Conservation (phyloP, 2,888 invertebrate species). For the Plagiodera versicolora region DNA sequence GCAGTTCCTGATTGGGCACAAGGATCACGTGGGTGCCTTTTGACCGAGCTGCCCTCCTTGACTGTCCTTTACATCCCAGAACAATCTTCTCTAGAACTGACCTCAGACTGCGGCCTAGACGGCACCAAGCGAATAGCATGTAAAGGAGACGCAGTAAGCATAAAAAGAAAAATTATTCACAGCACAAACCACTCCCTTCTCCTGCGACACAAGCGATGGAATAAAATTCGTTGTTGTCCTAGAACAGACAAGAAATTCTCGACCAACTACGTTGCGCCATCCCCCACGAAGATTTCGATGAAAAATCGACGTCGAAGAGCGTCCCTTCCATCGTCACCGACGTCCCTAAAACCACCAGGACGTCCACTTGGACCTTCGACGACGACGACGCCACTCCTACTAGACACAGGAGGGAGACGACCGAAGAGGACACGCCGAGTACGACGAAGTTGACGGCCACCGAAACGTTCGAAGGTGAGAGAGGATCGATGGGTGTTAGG, state of each 20-base stretch:
- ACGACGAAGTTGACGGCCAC: slow-evolving; percentile 29
- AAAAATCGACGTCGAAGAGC: slow-evolving; percentile 35
- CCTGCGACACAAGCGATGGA: no score
- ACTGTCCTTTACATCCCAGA: slow-evolving; percentile 77
- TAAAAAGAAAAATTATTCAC: no score
- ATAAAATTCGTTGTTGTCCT: slow-evolving; percentile 19
- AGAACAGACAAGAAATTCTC: slow-evolving; percentile 66
- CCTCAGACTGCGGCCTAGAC: slow-evolving; percentile 74
- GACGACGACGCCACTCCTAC: slow-evolving; percentile 51
- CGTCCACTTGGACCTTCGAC: slow-evolving; percentile 52
- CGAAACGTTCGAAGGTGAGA: slow-evolving; percentile 9
- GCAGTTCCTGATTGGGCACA: slow-evolving; percentile 77
- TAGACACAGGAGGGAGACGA: slow-evolving; percentile 54
- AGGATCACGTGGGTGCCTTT: slow-evolving; percentile 67
- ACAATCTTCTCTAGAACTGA: slow-evolving; percentile 73
- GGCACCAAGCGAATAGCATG: slow-evolving; percentile 74
- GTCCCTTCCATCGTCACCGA: slow-evolving; percentile 18
- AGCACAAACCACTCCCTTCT: no score
- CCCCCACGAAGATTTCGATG: slow-evolving; percentile 44
- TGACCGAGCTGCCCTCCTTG: slow-evolving; percentile 71
- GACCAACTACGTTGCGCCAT: slow-evolving; percentile 63
- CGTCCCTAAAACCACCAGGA: slow-evolving; percentile 40
- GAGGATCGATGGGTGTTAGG: neutral
- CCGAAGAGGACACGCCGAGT: slow-evolving; percentile 49
- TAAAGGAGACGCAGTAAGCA: slow-evolving; percentile 74